These are phyloP conservation scores for Drosophila dunni DNA, from an alignment of 1,140 invertebrate genomes.

Conservation along the genomic window DNA sequence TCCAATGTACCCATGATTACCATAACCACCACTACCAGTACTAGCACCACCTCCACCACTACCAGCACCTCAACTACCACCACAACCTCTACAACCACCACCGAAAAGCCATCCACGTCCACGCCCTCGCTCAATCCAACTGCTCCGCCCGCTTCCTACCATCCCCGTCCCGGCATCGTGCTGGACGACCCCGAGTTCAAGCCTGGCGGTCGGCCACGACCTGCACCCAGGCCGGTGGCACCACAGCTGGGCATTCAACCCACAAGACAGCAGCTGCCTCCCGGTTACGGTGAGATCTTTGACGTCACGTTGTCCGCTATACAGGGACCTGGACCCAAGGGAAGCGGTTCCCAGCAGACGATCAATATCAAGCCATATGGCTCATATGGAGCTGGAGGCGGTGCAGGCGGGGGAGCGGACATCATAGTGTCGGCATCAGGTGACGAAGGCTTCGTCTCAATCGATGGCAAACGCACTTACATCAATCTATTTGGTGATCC, in stretches of 20 bases:
- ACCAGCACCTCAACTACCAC: slow-evolving; percentile 61
- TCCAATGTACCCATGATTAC: slow-evolving; percentile 46
- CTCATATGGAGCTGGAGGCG: slow-evolving; percentile 46
- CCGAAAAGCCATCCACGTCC: slow-evolving; percentile 51
- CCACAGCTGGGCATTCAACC: slow-evolving; percentile 79
- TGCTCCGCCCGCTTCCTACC: slow-evolving; percentile 85
- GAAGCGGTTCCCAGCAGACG: slow-evolving; percentile 84
- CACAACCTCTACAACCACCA: slow-evolving; percentile 49
- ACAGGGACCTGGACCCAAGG: slow-evolving; percentile 89
- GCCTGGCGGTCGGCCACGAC: slow-evolving; percentile 86
- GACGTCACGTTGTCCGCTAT: slow-evolving; percentile 94
- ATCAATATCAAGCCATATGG: slow-evolving; percentile 84
- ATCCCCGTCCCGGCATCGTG: slow-evolving; percentile 92
- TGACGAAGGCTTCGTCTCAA: slow-evolving; percentile 94
- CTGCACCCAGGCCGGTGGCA: slow-evolving; percentile 69
- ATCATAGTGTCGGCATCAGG: slow-evolving; percentile 91
- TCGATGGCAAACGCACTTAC: slow-evolving; percentile 95
- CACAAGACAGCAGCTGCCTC: slow-evolving; percentile 80
- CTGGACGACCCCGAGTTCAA: slow-evolving; percentile 92
- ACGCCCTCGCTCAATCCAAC: slow-evolving; percentile 53
- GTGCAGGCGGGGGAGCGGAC: slow-evolving; percentile 83
- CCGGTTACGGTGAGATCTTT: slow-evolving; percentile 91
- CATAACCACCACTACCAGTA: slow-evolving; percentile 42
- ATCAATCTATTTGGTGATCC: slow-evolving; percentile 91
- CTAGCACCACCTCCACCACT: slow-evolving; percentile 62